Evolutionary conservation across 2,113 vertebrate species (phyloP).

Genomic region (Bujurquina vittata): DNA sequence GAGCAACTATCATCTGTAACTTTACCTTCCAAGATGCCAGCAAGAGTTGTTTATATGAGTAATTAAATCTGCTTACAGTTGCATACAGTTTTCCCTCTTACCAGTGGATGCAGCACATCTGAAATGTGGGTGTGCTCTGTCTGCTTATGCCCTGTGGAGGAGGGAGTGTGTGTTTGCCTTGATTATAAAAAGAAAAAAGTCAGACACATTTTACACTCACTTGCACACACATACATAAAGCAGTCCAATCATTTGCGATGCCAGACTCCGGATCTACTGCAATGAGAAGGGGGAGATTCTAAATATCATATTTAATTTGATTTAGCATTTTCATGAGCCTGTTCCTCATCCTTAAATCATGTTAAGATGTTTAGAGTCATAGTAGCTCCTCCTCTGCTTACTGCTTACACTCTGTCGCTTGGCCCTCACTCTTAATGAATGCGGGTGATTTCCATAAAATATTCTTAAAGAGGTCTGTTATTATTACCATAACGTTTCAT

Average conservation of each 20-base stretch:
- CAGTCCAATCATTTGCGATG: conserved; percentile 37
- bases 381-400: conserved; percentile 73
- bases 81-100: conserved; percentile 59
- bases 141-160: conserved; percentile 10
- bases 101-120: conserved; percentile 53
- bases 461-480: conserved; percentile 81
- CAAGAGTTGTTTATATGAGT: conserved; percentile 54
- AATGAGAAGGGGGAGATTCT: conserved; percentile 69
- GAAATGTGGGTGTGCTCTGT: conserved; percentile 36
- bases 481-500: conserved; percentile 82
- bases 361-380: conserved; percentile 80
- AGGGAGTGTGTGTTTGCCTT: background rate
- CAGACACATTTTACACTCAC: conserved; percentile 18
- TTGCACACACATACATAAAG: conserved; percentile 41
- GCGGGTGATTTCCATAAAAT: conserved; percentile 84
- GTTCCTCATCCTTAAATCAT: conserved; percentile 79
- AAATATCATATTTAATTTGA: conserved; percentile 83
- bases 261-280: conserved; percentile 57
- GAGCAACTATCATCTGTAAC: conserved; percentile 62
- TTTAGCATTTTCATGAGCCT: conserved; percentile 82
- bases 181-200: conserved; percentile 7
- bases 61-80: conserved; percentile 66
- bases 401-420: conserved; percentile 73
- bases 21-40: conserved; percentile 56
- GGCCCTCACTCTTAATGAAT: conserved; percentile 80